phyloP scores from a whole-genome alignment of 2,797 vertebrate species.

The Tokudaia tokunoshimensis region DNA sequence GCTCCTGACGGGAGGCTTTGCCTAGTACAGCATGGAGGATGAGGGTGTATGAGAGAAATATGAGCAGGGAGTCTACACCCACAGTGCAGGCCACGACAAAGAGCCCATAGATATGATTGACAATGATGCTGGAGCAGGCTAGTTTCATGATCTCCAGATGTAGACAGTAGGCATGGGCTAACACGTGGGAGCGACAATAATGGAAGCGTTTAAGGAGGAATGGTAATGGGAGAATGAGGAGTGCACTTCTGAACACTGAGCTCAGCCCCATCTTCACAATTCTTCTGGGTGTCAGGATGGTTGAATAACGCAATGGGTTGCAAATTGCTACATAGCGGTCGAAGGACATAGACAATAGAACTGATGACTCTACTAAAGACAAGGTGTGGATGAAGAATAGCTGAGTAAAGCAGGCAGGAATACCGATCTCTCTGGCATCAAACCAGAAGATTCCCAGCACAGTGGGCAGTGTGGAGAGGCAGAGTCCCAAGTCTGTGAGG shows the following conservation, averaged over 20 bases:
- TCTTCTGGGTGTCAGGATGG: conserved; percentile 81
- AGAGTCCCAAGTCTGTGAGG: conserved; percentile 87
- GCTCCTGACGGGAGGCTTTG: conserved; percentile 75
- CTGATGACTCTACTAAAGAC: conserved; percentile 86
- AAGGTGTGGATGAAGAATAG: conserved; percentile 84
- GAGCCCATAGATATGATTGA: conserved; percentile 82
- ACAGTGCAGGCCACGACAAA: conserved; percentile 77
- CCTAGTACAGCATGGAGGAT: conserved; percentile 79
- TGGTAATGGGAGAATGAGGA: conserved; percentile 75
- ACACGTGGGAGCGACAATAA: conserved; percentile 73
- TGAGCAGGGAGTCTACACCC: conserved; percentile 77
- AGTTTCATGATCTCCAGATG: conserved; percentile 83
- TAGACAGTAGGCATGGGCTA: conserved; percentile 80
- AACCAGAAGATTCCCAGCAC: conserved; percentile 86
- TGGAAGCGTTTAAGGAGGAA: conserved; percentile 77
- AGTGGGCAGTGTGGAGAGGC: conserved; percentile 87
- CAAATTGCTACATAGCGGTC: conserved; percentile 91
- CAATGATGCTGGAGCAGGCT: conserved; percentile 77
- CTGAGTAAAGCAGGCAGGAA: conserved; percentile 78
- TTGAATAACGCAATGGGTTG: conserved; percentile 86
- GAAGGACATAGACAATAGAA: conserved; percentile 90
- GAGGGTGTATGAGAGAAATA: conserved; percentile 78
- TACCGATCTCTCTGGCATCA: conserved; percentile 69
- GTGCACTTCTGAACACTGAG: conserved; percentile 52
- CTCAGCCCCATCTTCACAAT: conserved; percentile 73